Evolutionary conservation across 2,888 invertebrate species (phyloP), one percentile per base, ranked within the genome.

Genomic region (Aphodius granarius): DNA sequence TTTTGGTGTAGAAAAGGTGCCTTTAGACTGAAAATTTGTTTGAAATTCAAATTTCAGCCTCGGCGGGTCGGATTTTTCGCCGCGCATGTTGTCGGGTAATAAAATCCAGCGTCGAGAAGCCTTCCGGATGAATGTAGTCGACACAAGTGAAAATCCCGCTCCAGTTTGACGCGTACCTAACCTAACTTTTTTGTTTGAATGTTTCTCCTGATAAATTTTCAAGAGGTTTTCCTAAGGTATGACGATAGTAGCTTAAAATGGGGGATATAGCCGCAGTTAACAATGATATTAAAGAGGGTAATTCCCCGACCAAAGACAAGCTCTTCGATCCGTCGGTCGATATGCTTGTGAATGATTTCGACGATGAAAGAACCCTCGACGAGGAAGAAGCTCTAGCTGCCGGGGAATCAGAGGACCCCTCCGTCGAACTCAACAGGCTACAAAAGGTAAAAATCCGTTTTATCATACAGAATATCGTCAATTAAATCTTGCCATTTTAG

Each of bases 311-410:
- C 80, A 88, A 89, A 83, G 90, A 90, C 85, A 89, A 88, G 83
- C 86, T 94, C 83, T 97, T 97, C 90, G 97, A 97, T 88, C 97
- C 97, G 79, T 93, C 96, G 80, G 93, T 96, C 86, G 97, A 97
- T 88, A 97, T 98, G 97, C 94, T 98, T 91, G 94, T 97, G 79
- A 95, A 98, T 91, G 98, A 98, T 88, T 97, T 96, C 88, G 98
- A 98, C 88, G 98, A 98, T 89, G 98, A 98, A 86, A 92, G 95
- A 86, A 98, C 98, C 78, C 87, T 98, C 86, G 98, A 97, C 86
- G 98, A 98, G 89, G 98, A 98, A 90, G 98, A 98, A 90, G 97
- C 96, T 72, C 88, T 97, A 86, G 97, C 96, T 81, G 95, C 95
- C 82, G 93, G 94, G 79, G 95, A 95, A 88, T 89, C 91, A 71